Percentiles rank a stretch among this genome's conserved stretches.
Conservation (phyloP, 1,140 invertebrate genomes). For the Heterodera carotae region DNA sequence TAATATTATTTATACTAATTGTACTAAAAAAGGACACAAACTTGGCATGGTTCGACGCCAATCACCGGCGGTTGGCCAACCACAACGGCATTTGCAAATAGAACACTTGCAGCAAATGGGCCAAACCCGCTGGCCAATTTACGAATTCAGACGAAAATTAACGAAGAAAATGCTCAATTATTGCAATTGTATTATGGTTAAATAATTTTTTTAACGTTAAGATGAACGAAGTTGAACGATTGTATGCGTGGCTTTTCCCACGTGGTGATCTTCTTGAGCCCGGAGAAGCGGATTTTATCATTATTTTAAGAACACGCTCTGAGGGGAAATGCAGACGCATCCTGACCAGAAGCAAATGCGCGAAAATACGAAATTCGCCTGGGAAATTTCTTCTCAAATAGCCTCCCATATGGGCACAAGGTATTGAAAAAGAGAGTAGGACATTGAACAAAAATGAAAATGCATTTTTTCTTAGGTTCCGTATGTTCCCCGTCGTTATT, state of each 20-base stretch:
- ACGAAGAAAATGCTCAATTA: slow-evolving; percentile 68
- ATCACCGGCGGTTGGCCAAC: slow-evolving; percentile 27
- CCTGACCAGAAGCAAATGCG: slow-evolving; percentile 69
- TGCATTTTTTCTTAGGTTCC: too few species aligned
- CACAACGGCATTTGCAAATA: slow-evolving; percentile 68
- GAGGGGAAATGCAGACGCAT: slow-evolving; percentile 54
- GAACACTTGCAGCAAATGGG: background rate
- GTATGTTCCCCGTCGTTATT: too few species aligned
- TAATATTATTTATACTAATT: background rate
- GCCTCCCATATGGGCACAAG: slow-evolving; percentile 57
- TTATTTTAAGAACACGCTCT: slow-evolving; percentile 79
- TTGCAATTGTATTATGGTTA: slow-evolving; percentile 70
- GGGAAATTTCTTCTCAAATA: slow-evolving; percentile 64
- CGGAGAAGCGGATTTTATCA: slow-evolving; percentile 72
- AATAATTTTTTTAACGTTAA: too few species aligned
- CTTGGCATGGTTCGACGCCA: slow-evolving; percentile 44
- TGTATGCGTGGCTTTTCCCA: slow-evolving; percentile 93
- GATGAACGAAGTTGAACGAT: slow-evolving; percentile 88
- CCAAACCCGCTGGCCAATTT: slow-evolving; percentile 4
- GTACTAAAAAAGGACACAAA: slow-evolving; percentile 19
- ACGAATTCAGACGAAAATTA: slow-evolving; percentile 66
- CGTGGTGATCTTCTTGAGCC: slow-evolving; percentile 67
- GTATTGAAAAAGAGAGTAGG: slow-evolving; percentile 18
- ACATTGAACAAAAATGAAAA: background rate
- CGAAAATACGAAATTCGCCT: slow-evolving; percentile 60